Conservation (phyloP, 2,113 vertebrate species). For the Catagonus wagneri region DNA sequence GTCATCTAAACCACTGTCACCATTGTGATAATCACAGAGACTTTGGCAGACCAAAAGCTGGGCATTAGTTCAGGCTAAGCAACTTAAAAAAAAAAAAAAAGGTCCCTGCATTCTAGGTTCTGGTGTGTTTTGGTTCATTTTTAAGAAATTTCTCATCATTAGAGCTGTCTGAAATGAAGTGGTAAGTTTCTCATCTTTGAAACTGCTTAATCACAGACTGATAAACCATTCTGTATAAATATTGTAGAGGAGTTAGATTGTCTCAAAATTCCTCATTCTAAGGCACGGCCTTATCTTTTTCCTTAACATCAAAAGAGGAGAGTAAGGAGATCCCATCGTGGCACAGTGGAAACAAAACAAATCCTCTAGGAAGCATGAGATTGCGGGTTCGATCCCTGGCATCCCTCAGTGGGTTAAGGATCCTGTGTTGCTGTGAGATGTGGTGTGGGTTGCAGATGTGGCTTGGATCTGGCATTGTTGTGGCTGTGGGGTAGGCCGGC, state of each 20-base stretch:
- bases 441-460: too few species aligned
- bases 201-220: slow-evolving; percentile 37
- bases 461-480: too few species aligned
- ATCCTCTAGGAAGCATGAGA: too few species aligned
- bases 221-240: slow-evolving; percentile 5
- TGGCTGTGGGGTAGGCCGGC: too few species aligned
- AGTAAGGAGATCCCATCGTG: too few species aligned
- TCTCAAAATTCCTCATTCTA: not conserved
- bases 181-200: not conserved
- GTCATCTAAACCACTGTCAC: slow-evolving; percentile 18
- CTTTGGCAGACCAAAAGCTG: not conserved
- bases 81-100: not conserved
- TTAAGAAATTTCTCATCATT: slow-evolving; percentile 53
- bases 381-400: too few species aligned
- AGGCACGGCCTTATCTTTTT: not conserved
- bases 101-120: not conserved
- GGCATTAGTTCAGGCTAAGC: not conserved
- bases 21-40: not conserved
- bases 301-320: not conserved
- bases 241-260: not conserved
- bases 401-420: too few species aligned
- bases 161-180: slow-evolving; percentile 20
- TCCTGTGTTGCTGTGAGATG: too few species aligned
- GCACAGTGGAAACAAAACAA: too few species aligned
- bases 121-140: slow-evolving; percentile 29